Conservation (phyloP, 2,797 vertebrate species). For the Pyrrhura leucotis region DNA sequence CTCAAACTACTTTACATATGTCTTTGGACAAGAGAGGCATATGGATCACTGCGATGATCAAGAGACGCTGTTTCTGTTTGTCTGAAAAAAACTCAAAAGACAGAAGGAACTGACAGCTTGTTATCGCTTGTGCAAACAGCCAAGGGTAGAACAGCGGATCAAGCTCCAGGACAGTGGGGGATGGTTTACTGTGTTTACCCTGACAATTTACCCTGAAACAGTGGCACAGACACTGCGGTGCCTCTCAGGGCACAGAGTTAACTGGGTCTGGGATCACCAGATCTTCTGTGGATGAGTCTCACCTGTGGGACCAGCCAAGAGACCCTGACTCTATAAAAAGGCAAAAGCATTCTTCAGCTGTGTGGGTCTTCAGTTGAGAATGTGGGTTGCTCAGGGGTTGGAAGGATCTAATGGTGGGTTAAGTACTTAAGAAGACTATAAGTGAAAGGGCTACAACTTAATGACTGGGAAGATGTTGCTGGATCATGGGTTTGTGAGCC, state of each 20-base stretch:
- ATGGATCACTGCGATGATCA: not conserved
- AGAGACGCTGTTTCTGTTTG: not conserved
- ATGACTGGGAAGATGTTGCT: not conserved
- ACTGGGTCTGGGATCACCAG: not conserved
- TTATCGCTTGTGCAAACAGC: not conserved
- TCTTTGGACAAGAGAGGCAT: not conserved
- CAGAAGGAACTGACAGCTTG: not conserved
- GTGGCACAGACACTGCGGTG: not conserved
- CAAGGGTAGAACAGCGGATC: not conserved
- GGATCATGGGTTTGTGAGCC: not conserved
- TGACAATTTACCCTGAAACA: not conserved
- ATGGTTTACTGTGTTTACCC: not conserved
- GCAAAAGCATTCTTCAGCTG: not conserved
- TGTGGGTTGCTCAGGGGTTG: not conserved
- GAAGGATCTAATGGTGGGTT: not conserved
- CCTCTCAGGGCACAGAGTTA: not conserved
- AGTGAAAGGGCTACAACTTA: not conserved
- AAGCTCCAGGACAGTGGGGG: not conserved
- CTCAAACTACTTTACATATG: not conserved
- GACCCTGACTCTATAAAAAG: not conserved
- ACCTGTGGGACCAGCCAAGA: not conserved
- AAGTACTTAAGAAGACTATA: not conserved
- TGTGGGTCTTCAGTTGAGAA: fast-evolving
- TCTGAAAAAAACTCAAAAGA: not conserved
- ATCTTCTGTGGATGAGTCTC: not conserved